phyloP scores from a whole-genome alignment of 2,888 invertebrate genomes.

The Xiphydria camelus region DNA sequence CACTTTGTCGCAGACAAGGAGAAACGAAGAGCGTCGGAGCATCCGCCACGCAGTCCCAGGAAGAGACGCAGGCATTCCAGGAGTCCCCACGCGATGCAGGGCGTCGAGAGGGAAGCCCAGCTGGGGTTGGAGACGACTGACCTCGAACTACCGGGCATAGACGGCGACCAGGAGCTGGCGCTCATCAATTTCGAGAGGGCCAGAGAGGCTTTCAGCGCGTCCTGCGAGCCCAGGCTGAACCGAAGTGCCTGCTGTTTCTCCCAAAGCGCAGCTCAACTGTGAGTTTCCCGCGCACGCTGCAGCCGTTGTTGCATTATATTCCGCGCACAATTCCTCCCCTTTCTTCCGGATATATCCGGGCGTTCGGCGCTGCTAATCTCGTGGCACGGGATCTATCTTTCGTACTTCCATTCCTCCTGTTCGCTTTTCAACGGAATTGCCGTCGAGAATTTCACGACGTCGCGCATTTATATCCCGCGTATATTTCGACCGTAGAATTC shows the following conservation, averaged over 20 bases:
- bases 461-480: no score
- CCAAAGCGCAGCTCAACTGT: slow-evolving; percentile 51
- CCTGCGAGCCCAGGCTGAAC: slow-evolving; percentile 48
- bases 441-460: no score
- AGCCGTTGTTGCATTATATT: no score
- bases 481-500: no score
- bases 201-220: slow-evolving; percentile 43
- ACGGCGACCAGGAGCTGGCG: slow-evolving; percentile 48
- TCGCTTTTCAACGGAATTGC: no score
- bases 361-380: no score
- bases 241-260: slow-evolving; percentile 54
- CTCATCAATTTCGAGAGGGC: slow-evolving; percentile 47
- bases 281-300: no score
- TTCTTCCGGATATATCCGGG: no score
- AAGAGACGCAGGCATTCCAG: slow-evolving; percentile 46
- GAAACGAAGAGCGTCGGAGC: slow-evolving; percentile 46
- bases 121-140: slow-evolving; percentile 39
- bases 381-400: no score
- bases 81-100: slow-evolving; percentile 38
- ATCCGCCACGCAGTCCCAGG: slow-evolving; percentile 42
- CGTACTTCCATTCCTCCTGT: no score
- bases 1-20: slow-evolving; percentile 45
- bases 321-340: no score
- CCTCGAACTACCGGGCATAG: slow-evolving; percentile 47
- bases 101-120: slow-evolving; percentile 33